These are phyloP conservation scores for Griposia aprilina DNA, from an alignment of 2,888 invertebrate genomes.

Conservation along the genomic window DNA sequence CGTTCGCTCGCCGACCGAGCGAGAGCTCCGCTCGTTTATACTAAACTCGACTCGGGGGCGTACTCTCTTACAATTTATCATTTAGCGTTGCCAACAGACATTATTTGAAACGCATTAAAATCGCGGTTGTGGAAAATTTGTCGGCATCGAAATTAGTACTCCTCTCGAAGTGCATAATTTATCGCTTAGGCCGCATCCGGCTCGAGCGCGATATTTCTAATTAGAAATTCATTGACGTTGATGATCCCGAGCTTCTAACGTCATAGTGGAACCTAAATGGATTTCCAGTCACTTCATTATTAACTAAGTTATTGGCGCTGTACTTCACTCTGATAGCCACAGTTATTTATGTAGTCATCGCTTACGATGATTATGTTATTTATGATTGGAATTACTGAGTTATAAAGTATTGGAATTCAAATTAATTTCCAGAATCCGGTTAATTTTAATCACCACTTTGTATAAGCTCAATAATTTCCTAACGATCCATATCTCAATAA, in stretches of 20 bases:
- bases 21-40: constrained; percentile 84
- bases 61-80: constrained; percentile 90
- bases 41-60: constrained; percentile 87
- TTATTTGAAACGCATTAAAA: constrained; percentile 91
- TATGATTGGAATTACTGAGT: constrained; percentile 52
- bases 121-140: constrained; percentile 90
- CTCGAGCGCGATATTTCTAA: constrained; percentile 83
- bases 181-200: constrained; percentile 87
- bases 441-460: constrained; percentile 54
- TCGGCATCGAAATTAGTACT: constrained; percentile 90
- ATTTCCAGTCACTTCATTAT: constrained; percentile 38
- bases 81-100: constrained; percentile 90
- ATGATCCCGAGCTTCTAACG: constrained; percentile 72
- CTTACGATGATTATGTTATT: constrained; percentile 62
- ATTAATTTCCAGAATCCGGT: constrained; percentile 55
- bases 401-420: constrained; percentile 41
- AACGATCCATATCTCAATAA: constrained; percentile 55
- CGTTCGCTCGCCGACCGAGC: constrained; percentile 75
- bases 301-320: constrained; percentile 30
- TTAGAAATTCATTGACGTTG: constrained; percentile 85
- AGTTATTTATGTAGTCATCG: constrained; percentile 33
- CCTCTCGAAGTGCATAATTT: constrained; percentile 88
- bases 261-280: constrained; percentile 34
- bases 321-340: constrained; percentile 9
- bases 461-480: constrained; percentile 46